Base-by-base conservation (phyloP, 2,797 vertebrate genomes). In the Phoxinus dragarum region DNA sequence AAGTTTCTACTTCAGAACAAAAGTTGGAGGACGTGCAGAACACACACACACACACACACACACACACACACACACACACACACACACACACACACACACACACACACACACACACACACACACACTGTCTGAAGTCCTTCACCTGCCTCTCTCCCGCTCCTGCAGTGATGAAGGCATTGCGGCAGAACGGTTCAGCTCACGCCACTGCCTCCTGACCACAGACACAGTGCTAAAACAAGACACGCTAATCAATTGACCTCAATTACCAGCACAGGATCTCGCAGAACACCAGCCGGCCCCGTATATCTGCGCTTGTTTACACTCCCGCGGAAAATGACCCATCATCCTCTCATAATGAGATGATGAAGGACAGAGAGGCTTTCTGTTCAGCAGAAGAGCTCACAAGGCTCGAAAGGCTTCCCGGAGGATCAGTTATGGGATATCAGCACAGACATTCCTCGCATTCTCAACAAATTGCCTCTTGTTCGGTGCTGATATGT, bases 171-270 rank as follows among this genome's bases (percentile, higher is more conserved):
- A 79, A 69, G 83, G 81, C 82, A 87, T 79, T 82, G 86, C 86
- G 76, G 82, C 87, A 88, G 87, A 87, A 90, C 84, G 27, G 66
- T 79, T 73, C 59, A n/a, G 84, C 84, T 78, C 84, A 80, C 68
- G 27, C 56, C 69, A 23, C 82, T 68, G 76, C 71, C 69, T 54
- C 86, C 36, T 72, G 78, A 85, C 67, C 84, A 61, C 23, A 52
- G 56, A 74, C 78, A 59, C 67, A 23, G 52, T 67, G 56, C 69
- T 80, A 72, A 64, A 80, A 66, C 78, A 42, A 71, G 74, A 86
- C 47, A 44, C 74, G 66, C 75, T 84, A 69, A 89, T 88, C 87
- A 86, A 88, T 76, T 83, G 86, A 88, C 88, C 87, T 88, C 87
- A 88, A 81, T 86, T 84, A 88, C 59, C 14, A 75, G 69, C 49